Evolutionary conservation across 2,888 invertebrate genomes (phyloP).

Genomic region (Galerucella nymphaeae): DNA sequence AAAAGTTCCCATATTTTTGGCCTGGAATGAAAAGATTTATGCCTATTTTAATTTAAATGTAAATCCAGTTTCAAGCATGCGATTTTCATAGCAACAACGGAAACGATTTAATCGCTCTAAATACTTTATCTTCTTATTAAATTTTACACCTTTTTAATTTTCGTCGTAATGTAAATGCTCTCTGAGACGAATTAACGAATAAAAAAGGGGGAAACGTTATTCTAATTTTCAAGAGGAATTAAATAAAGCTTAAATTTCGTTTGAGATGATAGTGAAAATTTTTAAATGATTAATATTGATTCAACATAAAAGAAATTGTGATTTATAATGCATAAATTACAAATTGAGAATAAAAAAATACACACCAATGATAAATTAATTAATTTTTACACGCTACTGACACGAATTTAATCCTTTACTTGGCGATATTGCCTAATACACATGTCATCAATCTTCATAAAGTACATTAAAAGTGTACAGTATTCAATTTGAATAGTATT

Average conservation of each 20-base stretch:
- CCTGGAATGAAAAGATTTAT: slow-evolving; percentile 12
- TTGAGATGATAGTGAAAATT: slow-evolving; percentile 43
- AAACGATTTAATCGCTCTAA: slow-evolving; percentile 44
- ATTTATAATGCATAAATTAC: not conserved
- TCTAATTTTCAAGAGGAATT: slow-evolving; percentile 39
- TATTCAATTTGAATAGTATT: slow-evolving; percentile 51
- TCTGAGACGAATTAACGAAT: slow-evolving; percentile 48
- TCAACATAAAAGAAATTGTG: slow-evolving; percentile 23
- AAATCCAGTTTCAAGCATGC: not conserved
- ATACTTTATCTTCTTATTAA: slow-evolving; percentile 52
- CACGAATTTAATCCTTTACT: slow-evolving; percentile 7
- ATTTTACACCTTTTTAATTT: slow-evolving; percentile 58
- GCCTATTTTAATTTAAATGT: slow-evolving; percentile 17
- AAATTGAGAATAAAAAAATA: not conserved
- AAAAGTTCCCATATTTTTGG: not conserved
- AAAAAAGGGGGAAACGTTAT: slow-evolving; percentile 47
- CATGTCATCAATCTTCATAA: slow-evolving; percentile 41
- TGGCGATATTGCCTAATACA: slow-evolving; percentile 21
- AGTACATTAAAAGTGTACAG: slow-evolving; percentile 42
- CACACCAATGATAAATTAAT: not conserved
- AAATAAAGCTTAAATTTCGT: slow-evolving; percentile 37
- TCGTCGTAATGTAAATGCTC: slow-evolving; percentile 51
- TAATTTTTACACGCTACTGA: not conserved
- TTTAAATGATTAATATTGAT: slow-evolving; percentile 40
- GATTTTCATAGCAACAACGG: slow-evolving; percentile 17